Conservation (phyloP, 2,797 vertebrate species). For the Etheostoma perlongum region DNA sequence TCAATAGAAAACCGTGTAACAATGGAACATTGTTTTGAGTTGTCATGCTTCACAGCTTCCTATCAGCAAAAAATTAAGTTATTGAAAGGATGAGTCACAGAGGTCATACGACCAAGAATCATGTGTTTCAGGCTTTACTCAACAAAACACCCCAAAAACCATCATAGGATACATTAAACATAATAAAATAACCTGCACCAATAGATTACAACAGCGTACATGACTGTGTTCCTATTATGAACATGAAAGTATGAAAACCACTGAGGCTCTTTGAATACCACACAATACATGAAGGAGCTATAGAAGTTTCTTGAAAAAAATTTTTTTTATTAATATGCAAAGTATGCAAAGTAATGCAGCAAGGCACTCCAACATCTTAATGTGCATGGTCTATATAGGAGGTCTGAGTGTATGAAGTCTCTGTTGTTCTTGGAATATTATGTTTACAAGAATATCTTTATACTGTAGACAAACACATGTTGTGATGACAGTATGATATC, state of each 20-base stretch:
- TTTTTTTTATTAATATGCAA: constrained; percentile 11
- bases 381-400: not conserved
- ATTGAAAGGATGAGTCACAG: constrained; percentile 6
- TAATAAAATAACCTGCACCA: not conserved
- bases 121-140: constrained; percentile 1
- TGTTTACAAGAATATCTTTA: constrained; percentile 12
- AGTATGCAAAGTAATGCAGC: constrained; percentile 14
- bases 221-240: too few species aligned
- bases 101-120: not conserved
- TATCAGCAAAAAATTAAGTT: not conserved
- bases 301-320: not conserved
- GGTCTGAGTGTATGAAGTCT: not conserved
- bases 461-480: not conserved
- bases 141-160: not conserved
- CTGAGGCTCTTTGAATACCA: not conserved
- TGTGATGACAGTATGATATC: constrained; percentile 11
- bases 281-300: not conserved
- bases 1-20: not conserved
- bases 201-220: not conserved
- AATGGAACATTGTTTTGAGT: not conserved
- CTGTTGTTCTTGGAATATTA: constrained; percentile 10
- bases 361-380: not conserved
- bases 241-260: not conserved
- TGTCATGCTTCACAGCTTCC: not conserved
- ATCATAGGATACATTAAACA: not conserved